These are phyloP conservation scores for Shinisaurus crocodilurus DNA, from an alignment of 2,113 vertebrate genomes.

Conservation along the genomic window DNA sequence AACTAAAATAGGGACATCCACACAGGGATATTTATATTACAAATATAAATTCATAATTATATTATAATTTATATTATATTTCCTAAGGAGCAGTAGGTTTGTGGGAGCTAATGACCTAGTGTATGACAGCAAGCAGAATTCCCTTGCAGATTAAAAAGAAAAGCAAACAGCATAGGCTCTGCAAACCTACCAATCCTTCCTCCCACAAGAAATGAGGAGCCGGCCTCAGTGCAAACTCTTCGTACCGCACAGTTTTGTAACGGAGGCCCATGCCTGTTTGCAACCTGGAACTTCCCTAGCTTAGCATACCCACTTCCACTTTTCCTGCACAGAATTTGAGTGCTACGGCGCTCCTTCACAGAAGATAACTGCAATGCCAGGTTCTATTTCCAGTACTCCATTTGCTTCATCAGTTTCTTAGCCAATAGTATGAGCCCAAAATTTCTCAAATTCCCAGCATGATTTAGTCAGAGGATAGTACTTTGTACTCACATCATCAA, in stretches of 20 bases:
- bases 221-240: not conserved
- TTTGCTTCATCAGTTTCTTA: not conserved
- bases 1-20: not conserved
- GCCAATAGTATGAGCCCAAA: not conserved
- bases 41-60: no score
- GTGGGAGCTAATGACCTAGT: not conserved
- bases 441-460: not conserved
- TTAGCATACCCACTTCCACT: not conserved
- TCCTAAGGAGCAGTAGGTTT: not conserved
- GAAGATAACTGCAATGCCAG: not conserved
- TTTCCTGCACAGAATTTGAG: not conserved
- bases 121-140: not conserved
- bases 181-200: no score
- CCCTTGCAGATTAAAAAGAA: not conserved
- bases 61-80: not conserved
- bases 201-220: not conserved
- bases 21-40: not conserved
- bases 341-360: not conserved
- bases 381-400: not conserved
- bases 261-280: not conserved
- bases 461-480: not conserved
- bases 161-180: not conserved
- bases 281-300: not conserved
- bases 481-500: constrained; percentile 89
- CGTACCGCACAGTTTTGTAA: not conserved